phyloP scores from a whole-genome alignment of 2,797 vertebrate species.

The Champsocephalus esox region DNA sequence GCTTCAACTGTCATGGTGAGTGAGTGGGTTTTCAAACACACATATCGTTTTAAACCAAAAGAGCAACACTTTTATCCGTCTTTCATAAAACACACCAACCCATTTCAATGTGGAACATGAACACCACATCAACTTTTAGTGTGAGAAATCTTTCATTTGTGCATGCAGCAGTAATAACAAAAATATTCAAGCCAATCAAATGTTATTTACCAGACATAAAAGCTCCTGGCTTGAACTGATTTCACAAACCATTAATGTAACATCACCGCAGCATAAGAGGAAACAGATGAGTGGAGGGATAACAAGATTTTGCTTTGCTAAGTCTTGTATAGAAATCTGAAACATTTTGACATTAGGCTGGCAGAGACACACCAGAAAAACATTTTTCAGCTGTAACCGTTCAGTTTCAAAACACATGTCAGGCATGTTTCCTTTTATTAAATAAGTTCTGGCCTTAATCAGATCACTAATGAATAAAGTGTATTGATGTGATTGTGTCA shows the following conservation, averaged over 20 bases:
- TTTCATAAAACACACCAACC: conserved; percentile 13
- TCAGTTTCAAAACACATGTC: conserved; percentile 43
- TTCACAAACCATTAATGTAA: conserved; percentile 64
- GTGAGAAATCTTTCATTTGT: conserved; percentile 48
- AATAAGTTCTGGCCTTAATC: conserved; percentile 29
- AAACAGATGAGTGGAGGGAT: conserved; percentile 63
- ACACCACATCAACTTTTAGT: conserved; percentile 39
- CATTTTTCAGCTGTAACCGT: conserved; percentile 22
- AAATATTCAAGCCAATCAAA: conserved; percentile 54
- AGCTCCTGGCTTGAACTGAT: conserved; percentile 66
- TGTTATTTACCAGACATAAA: conserved; percentile 64
- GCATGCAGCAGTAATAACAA: conserved; percentile 41
- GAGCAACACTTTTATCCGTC: conserved; percentile 14
- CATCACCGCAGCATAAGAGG: conserved; percentile 56
- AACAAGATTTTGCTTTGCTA: conserved; percentile 44
- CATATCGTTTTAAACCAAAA: neutral
- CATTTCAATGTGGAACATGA: conserved; percentile 27
- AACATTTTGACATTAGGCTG: conserved; percentile 49
- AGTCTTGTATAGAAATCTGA: conserved; percentile 43
- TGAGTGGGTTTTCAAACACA: conserved; percentile 25
- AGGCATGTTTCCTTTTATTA: conserved; percentile 44
- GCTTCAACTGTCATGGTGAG: conserved; percentile 93
- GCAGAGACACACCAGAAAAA: conserved; percentile 48
- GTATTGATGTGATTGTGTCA: conserved; percentile 40
- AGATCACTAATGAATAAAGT: conserved; percentile 38